phyloP scores from a whole-genome alignment of 2,113 vertebrate species.

The Carollia perspicillata region DNA sequence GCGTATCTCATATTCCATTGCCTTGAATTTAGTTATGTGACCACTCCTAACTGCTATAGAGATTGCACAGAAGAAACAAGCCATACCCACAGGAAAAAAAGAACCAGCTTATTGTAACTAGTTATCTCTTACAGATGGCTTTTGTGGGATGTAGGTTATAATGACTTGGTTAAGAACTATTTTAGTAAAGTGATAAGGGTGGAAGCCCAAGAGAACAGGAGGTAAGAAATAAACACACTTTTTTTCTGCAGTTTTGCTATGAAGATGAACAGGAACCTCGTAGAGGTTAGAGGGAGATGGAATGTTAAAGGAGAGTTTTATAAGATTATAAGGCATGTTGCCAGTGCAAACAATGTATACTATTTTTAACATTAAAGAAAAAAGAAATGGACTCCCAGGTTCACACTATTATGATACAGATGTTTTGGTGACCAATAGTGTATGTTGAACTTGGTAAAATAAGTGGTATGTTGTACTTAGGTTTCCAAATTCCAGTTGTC shows the following conservation, averaged over 20 bases:
- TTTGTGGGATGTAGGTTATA: neutral
- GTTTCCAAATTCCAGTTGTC: neutral
- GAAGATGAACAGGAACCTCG: neutral
- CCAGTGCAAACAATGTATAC: neutral
- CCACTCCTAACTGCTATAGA: neutral
- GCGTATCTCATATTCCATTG: neutral
- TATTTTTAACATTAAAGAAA: conserved; percentile 31
- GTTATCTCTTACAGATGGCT: neutral
- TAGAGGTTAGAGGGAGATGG: neutral
- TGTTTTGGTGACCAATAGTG: neutral
- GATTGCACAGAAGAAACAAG: neutral
- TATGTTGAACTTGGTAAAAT: neutral
- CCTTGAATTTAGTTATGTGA: neutral
- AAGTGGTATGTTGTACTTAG: neutral
- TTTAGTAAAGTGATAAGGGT: neutral
- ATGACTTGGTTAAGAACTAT: neutral
- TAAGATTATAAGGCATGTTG: neutral
- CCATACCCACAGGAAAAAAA: neutral
- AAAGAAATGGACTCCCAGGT: neutral
- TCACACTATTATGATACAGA: neutral
- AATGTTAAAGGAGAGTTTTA: neutral
- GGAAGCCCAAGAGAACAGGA: neutral
- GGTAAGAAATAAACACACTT: neutral
- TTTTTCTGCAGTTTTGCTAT: neutral
- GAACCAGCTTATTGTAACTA: neutral